Evolutionary conservation across 2,888 invertebrate genomes (phyloP), one percentile per base, ranked within the genome.

Genomic region (Melolontha melolontha): DNA sequence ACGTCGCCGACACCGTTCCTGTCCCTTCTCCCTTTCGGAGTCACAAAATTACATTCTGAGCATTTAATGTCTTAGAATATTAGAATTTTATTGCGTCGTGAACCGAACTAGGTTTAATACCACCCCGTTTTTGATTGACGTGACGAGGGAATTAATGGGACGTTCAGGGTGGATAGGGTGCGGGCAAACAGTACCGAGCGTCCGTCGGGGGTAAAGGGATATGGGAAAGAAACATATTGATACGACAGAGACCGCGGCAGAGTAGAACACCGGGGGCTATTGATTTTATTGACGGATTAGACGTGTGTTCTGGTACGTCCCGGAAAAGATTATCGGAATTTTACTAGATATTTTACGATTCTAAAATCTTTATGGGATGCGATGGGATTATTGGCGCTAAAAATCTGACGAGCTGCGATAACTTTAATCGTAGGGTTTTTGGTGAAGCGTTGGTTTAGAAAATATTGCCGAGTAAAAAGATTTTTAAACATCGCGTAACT

Each of bases 31-130:
- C 10, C 10, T 5, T 6, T 6, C 27, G 51, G 27, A 29, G 29
- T 5, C 51, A 39, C 54, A 40, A 54, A 54, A 54, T 54, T 54
- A 54, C 54, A 54, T 54, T 54, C 40, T 54, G 54, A 44, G 44
- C 44, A 34, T 59, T 59, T 59, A 59, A 59, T 47, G 59, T 47
- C 44, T 59, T 59, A 59, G 59, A 59, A 59, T 59, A 59, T 59
- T 59, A 59, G 59, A 59, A 59, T 59, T 59, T 59, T 59, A 59
- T 44, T 44, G 59, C 54, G 40, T 39, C 39, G 16, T 17, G 54
- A 40, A 17, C 10, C 39, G 40, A 40, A 54, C 54, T 54, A 54
- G 54, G 54, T 54, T 54, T 54, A 59, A 44, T 59, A 29, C 42
- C 40, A 55, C 41, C 22, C 41, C 27, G 22, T 41, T 55, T 40